Evolutionary conservation across 2,113 vertebrate genomes (phyloP).

Genomic region (Todiramphus chloris): DNA sequence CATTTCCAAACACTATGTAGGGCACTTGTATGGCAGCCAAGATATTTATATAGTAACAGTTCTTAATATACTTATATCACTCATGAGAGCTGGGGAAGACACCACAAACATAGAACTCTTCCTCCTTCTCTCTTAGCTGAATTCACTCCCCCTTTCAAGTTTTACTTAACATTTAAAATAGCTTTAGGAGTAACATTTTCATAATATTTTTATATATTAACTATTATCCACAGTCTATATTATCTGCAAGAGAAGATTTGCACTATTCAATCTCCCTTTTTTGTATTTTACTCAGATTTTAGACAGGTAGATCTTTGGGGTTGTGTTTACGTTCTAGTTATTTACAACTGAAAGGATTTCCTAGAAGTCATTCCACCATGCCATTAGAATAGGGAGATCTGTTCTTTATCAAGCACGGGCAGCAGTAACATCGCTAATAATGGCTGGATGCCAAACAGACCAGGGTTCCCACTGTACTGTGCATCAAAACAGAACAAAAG

Average conservation of each 20-base stretch:
- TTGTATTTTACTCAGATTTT: not conserved
- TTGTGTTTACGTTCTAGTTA: not conserved
- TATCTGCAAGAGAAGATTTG: not conserved
- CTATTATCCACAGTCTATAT: not conserved
- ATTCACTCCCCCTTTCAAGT: conserved; percentile 18
- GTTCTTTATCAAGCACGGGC: not conserved
- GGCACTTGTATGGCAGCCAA: conserved; percentile 58
- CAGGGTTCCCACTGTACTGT: not conserved
- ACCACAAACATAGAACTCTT: conserved; percentile 10
- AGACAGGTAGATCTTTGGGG: not conserved
- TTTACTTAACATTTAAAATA: conserved; percentile 11
- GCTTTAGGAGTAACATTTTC: not conserved
- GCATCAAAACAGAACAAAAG: not conserved
- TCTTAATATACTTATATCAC: conserved; percentile 55
- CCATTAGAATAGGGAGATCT: not conserved
- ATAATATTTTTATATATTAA: not conserved
- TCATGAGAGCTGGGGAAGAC: conserved; percentile 45
- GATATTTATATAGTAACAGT: conserved; percentile 56
- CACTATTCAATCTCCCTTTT: not conserved
- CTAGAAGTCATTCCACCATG: not conserved
- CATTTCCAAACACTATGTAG: conserved; percentile 43
- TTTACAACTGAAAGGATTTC: not conserved
- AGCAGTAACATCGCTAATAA: not conserved
- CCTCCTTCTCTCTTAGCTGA: not conserved
- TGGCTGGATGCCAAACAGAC: not conserved